These are phyloP conservation scores for Syngnathus rostellatus DNA, from an alignment of 2,797 vertebrate genomes.

Conservation along the genomic window DNA sequence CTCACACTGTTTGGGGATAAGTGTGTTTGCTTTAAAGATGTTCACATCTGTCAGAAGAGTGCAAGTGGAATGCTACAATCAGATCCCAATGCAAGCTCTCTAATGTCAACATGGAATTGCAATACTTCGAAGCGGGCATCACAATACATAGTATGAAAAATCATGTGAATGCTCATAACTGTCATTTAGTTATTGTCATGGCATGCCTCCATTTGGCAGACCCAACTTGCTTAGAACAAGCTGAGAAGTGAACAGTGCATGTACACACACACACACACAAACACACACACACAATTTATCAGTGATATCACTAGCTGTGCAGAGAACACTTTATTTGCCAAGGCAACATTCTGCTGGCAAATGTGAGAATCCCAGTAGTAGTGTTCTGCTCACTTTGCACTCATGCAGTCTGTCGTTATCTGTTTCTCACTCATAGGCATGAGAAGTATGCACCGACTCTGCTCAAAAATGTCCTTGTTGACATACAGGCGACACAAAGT, in stretches of 20 bases:
- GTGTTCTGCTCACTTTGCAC: constrained; percentile 62
- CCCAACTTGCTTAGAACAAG: constrained; percentile 28
- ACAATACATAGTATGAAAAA: neutral
- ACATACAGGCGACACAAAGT: constrained; percentile 32
- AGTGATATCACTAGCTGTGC: constrained; percentile 50
- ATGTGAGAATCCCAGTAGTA: constrained; percentile 40
- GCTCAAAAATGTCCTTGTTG: constrained; percentile 19
- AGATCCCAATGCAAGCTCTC: constrained; percentile 11
- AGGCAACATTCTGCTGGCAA: constrained; percentile 62
- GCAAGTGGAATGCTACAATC: constrained; percentile 24
- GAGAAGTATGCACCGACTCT: constrained; percentile 21
- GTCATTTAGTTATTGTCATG: constrained; percentile 24
- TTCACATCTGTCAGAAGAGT: constrained; percentile 8
- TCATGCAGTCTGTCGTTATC: constrained; percentile 57
- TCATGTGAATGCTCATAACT: neutral
- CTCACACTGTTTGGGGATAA: constrained; percentile 18
- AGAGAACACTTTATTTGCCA: constrained; percentile 60
- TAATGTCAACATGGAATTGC: constrained; percentile 9
- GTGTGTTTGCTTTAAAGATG: neutral
- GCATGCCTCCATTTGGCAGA: constrained; percentile 23
- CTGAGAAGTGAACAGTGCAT: constrained; percentile 23
- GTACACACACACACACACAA: neutral
- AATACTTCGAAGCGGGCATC: constrained; percentile 13
- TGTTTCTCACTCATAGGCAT: constrained; percentile 49
- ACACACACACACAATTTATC: constrained; percentile 32